Base-by-base conservation (phyloP, 2,113 vertebrate genomes). In the Speoplatyrhinus poulsoni region DNA sequence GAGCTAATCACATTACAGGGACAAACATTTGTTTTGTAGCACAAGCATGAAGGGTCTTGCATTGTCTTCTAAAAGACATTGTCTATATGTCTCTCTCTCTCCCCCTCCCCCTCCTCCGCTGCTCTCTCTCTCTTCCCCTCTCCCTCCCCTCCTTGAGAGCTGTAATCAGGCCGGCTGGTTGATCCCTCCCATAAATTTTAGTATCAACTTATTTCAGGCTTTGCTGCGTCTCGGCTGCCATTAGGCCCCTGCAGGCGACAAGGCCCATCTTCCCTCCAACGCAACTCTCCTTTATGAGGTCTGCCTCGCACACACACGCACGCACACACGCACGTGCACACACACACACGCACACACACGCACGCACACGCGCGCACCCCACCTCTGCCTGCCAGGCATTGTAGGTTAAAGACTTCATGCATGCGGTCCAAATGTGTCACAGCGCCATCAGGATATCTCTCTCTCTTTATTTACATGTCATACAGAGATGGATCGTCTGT, bases 121-220 rank as follows among this genome's bases (percentile, higher is more conserved):
- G 16, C 62, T 62, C 60, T 70, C 59, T 60, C 68, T 69, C 46
- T 50, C 64, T 26, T 46, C 13, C 61, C 13, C 4, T 62, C 3
- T 11, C 49, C 8, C 65, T 72, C 15, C 41, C 58, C 55, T 76
- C 75, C 67, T 72, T 67, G 70, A 70, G 67, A 77, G 74, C 76
- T 73, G 80, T 82, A 86, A 81, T 85, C 86, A 85, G 72, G 65
- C 79, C 76, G 83, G 82, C 80, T 85, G 70, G 81, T 74, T 81
- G 87, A 85, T 81, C 85, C 80, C 84, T 86, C 89, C 90, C 88
- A 92, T 84, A 84, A 70, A 86, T 84, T 85, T 89, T 81, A 82
- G 70, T 74, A 86, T 88, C 84, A 78, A 81, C 84, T 90, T 89
- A 89, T 91, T 91, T 90, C 88, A 89, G 83, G 88, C 80, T 77